phyloP scores from a whole-genome alignment of 1,140 invertebrate genomes.

The Zaprionus africanus region DNA sequence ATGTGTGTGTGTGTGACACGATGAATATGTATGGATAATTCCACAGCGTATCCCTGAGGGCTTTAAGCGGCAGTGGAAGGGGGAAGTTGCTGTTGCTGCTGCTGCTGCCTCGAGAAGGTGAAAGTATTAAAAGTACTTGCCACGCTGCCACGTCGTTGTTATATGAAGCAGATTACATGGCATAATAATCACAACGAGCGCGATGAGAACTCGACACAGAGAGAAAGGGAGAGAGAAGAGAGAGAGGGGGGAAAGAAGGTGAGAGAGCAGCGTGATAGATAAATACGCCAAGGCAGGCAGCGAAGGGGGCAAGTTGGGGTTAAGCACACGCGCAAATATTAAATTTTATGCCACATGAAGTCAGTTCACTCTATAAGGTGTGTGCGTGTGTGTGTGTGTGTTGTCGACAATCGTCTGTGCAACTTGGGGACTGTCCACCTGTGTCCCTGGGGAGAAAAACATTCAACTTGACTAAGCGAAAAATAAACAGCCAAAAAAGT shows the following conservation, averaged over 20 bases:
- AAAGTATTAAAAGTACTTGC: slow-evolving; percentile 82
- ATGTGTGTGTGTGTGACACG: slow-evolving; percentile 9
- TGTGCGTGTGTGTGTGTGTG: neutral
- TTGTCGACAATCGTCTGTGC: neutral
- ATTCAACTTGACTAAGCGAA: neutral
- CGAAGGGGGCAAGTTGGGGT: slow-evolving; percentile 29
- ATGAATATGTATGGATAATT: slow-evolving; percentile 30
- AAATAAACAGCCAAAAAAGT: slow-evolving; percentile 10
- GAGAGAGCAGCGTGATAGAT: slow-evolving; percentile 25
- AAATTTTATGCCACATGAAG: slow-evolving; percentile 67
- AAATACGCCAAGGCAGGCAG: slow-evolving; percentile 18
- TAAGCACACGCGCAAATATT: slow-evolving; percentile 78
- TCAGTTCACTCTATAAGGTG: neutral
- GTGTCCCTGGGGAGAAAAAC: slow-evolving; percentile 6
- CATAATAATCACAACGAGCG: slow-evolving; percentile 71
- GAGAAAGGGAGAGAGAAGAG: neutral
- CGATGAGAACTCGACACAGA: slow-evolving; percentile 30
- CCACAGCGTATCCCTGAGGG: slow-evolving; percentile 18
- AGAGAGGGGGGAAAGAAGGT: no score
- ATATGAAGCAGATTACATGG: slow-evolving; percentile 78
- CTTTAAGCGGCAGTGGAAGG: slow-evolving; percentile 2
- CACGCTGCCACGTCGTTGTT: slow-evolving; percentile 51
- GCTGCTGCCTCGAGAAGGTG: slow-evolving; percentile 59
- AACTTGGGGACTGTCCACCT: slow-evolving; percentile 15
- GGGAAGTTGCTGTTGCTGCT: slow-evolving; percentile 10